phyloP scores from a whole-genome alignment of 2,113 vertebrate species.

The Lepidothrix coronata region DNA sequence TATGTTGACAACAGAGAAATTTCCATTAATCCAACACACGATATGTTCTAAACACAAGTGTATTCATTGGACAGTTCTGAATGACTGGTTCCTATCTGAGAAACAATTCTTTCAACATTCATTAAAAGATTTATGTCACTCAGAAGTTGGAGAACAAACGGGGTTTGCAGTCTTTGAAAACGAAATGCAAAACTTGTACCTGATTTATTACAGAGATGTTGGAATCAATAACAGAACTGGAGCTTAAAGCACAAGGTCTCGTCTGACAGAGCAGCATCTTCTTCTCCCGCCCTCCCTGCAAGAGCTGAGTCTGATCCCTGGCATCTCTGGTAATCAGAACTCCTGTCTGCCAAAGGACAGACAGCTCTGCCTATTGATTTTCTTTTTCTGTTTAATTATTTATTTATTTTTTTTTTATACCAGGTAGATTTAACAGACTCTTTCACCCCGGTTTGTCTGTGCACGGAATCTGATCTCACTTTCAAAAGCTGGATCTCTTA shows the following conservation, averaged over 20 bases:
- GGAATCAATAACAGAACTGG: slow-evolving; percentile 57
- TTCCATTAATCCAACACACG: background rate
- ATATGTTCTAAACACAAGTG: background rate
- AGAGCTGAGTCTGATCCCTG: background rate
- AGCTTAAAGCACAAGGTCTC: slow-evolving; percentile 18
- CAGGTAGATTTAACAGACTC: background rate
- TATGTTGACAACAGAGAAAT: background rate
- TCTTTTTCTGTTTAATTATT: background rate
- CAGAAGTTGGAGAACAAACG: slow-evolving; percentile 27
- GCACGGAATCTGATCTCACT: background rate
- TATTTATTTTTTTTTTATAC: background rate
- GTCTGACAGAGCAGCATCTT: background rate
- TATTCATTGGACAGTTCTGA: slow-evolving; percentile 27
- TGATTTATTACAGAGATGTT: slow-evolving; percentile 17
- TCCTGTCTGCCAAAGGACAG: background rate
- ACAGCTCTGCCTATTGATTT: background rate
- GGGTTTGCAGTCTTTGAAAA: slow-evolving; percentile 51
- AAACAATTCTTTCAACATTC: slow-evolving; percentile 41
- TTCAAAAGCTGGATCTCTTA: background rate
- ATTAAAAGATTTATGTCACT: slow-evolving; percentile 38
- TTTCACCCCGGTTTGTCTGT: background rate
- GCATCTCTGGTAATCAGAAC: background rate
- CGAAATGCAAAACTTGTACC: slow-evolving; percentile 35
- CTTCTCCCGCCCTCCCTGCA: background rate
- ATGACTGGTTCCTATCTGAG: slow-evolving; percentile 1